These are phyloP conservation scores for Selenia dentaria DNA, from an alignment of 2,888 invertebrate species.

Conservation along the genomic window DNA sequence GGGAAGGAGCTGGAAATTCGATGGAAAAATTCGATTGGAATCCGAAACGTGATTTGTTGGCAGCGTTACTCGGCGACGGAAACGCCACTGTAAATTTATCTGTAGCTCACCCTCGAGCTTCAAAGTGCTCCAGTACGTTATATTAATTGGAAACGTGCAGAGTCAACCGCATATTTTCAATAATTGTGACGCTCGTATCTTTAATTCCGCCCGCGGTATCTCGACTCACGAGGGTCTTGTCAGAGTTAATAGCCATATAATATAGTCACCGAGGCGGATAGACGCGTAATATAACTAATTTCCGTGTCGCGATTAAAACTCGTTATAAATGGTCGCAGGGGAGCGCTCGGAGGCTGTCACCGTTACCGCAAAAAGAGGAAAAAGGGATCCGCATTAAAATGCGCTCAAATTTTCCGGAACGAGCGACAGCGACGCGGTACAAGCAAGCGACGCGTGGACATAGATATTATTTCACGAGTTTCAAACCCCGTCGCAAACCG, in stretches of 20 bases:
- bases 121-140: slow-evolving; percentile 19
- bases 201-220: slow-evolving; percentile 39
- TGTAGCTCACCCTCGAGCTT: slow-evolving; percentile 21
- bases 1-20: slow-evolving; percentile 46
- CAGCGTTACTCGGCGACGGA: slow-evolving; percentile 21
- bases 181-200: slow-evolving; percentile 32
- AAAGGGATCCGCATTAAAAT: slow-evolving; percentile 56
- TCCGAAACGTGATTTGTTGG: slow-evolving; percentile 55
- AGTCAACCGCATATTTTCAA: slow-evolving; percentile 32
- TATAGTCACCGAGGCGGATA: slow-evolving; percentile 51
- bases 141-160: slow-evolving; percentile 37
- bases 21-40: slow-evolving; percentile 60
- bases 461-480: slow-evolving; percentile 19
- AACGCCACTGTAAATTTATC: slow-evolving; percentile 30
- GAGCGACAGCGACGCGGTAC: slow-evolving; percentile 21
- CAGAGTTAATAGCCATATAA: slow-evolving; percentile 60
- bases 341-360: slow-evolving; percentile 56
- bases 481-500: slow-evolving; percentile 15
- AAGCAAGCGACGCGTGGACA: slow-evolving; percentile 15
- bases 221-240: slow-evolving; percentile 42
- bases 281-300: slow-evolving; percentile 65
- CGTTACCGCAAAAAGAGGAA: slow-evolving; percentile 65
- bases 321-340: slow-evolving; percentile 63
- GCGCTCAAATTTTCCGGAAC: slow-evolving; percentile 52
- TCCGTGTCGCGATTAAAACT: slow-evolving; percentile 68